These are phyloP conservation scores for Pseudorhombus dupliciocellatus DNA, from an alignment of 2,113 vertebrate species.

Conservation along the genomic window DNA sequence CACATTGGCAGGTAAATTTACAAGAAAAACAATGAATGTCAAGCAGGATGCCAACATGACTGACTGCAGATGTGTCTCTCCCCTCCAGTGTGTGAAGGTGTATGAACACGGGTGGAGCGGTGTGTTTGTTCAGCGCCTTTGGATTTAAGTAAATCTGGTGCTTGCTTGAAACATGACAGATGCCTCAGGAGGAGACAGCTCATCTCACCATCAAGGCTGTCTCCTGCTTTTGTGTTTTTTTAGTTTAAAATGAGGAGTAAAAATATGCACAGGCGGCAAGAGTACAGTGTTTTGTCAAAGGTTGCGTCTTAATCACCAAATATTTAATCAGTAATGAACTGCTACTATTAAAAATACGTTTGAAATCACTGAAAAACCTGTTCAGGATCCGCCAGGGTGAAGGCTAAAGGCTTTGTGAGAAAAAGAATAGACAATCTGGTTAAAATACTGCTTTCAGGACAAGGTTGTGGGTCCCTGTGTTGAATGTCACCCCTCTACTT, in stretches of 20 bases:
- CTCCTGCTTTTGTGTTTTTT: neutral
- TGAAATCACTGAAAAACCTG: no score
- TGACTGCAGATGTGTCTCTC: constrained; percentile 22
- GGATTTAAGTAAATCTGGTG: constrained; percentile 6
- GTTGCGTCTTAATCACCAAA: no score
- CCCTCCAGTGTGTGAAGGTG: neutral
- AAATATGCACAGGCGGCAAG: neutral
- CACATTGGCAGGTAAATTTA: constrained; percentile 7
- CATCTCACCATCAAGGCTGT: neutral
- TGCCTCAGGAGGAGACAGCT: neutral
- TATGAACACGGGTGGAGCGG: constrained; percentile 8
- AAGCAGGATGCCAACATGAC: constrained; percentile 44
- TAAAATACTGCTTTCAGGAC: neutral
- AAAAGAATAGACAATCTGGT: neutral
- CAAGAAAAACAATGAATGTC: constrained; percentile 26
- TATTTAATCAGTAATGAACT: no score
- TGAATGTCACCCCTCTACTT: neutral
- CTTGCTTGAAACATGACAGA: neutral
- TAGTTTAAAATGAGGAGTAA: neutral
- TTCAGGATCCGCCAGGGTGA: no score
- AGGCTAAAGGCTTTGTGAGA: no score
- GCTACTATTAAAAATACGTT: no score
- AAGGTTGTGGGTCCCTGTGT: neutral
- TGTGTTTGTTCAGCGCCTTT: constrained; percentile 6
- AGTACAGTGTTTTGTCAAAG: no score